Conservation (phyloP, 2,888 invertebrate species). For the Trissonchulus sp. region DNA sequence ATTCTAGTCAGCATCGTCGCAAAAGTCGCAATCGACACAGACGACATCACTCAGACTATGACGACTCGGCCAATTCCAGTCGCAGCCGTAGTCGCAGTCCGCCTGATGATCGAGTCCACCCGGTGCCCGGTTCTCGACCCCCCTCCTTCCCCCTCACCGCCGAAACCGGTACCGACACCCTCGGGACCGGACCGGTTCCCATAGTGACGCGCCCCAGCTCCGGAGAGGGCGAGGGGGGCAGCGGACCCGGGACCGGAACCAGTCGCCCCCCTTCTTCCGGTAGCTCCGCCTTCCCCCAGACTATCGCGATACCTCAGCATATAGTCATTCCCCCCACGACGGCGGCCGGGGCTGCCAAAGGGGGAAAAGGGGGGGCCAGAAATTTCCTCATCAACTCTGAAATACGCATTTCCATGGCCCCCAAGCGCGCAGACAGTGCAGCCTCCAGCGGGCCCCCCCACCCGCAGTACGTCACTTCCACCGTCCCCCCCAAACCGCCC, state of each 20-base stretch:
- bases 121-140: no score
- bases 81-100: background rate
- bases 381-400: constrained; percentile 18
- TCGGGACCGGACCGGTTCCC: background rate
- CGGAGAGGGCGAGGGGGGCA: background rate
- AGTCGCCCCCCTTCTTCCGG: background rate
- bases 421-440: background rate
- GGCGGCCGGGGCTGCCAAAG: background rate
- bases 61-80: background rate
- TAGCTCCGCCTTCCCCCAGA: background rate
- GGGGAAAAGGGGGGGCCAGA: no score
- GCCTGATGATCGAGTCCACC: no score
- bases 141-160: background rate
- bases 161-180: background rate
- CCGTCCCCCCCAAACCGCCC: background rate
- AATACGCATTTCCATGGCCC: constrained; percentile 8
- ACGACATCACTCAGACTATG: background rate
- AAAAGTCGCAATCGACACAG: background rate
- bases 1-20: background rate
- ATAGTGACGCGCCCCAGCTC: background rate
- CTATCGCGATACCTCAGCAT: constrained; percentile 11
- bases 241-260: background rate
- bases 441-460: background rate
- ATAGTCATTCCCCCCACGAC: background rate
- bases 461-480: background rate